These are phyloP conservation scores for Torymus aiolomorphi DNA, from an alignment of 2,888 invertebrate genomes.

Conservation along the genomic window DNA sequence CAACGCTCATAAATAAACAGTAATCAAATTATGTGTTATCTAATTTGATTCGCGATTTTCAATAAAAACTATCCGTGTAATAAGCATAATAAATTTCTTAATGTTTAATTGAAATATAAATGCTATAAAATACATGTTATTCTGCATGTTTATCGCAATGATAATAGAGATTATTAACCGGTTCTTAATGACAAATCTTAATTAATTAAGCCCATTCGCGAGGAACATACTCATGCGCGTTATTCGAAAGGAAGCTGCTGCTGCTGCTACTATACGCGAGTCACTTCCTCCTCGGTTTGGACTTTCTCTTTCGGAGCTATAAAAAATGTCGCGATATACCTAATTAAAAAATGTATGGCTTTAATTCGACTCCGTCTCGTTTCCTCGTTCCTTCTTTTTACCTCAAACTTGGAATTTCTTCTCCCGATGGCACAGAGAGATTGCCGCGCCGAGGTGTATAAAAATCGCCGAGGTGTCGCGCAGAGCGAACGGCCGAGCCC, in stretches of 20 bases:
- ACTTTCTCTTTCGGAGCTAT: constrained; percentile 6
- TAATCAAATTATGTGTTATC: too few species aligned
- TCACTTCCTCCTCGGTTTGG: not conserved
- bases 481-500: not conserved
- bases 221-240: too few species aligned
- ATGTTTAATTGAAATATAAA: constrained; percentile 19
- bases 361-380: not conserved
- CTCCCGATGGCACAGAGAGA: constrained; percentile 54
- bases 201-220: not conserved
- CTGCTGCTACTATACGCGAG: not conserved
- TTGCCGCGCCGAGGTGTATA: constrained; percentile 32
- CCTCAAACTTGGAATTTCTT: not conserved
- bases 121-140: not conserved
- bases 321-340: constrained; percentile 2
- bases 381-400: not conserved
- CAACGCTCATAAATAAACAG: too few species aligned
- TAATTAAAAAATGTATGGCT: constrained; percentile 2
- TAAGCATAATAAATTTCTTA: not conserved
- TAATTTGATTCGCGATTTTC: not conserved
- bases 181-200: constrained; percentile 20
- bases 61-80: not conserved
- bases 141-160: not conserved
- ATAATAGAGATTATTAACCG: constrained; percentile 19
- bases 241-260: too few species aligned
- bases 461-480: constrained; percentile 44